Evolutionary conservation across 2,797 vertebrate genomes (phyloP), one percentile per base, ranked within the genome.

Genomic region (Sebastes elongatus): DNA sequence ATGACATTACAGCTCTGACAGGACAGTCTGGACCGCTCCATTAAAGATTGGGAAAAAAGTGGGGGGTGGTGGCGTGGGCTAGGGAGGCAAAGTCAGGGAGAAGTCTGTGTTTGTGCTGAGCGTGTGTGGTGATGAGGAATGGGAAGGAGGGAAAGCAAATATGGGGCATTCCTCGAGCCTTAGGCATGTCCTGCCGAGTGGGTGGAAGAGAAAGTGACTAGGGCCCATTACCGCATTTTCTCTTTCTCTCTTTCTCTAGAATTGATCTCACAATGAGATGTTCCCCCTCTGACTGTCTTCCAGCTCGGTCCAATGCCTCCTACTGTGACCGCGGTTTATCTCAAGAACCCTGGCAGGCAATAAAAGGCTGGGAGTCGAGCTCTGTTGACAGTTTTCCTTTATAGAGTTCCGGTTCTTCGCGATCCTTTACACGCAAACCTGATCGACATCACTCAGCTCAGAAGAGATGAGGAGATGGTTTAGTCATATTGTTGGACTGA

Each of bases 101-200:
- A 73, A 53, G 82, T 76, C 69, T 83, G 75, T 90, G 88, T 86
- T 84, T 90, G 85, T 66, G 71, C 33, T 52, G 75, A 85, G 84
- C 18, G 83, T 83, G 82, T 83, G 88, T 85, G 82, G 85, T 78
- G 90, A 85, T 80, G 86, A 85, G 74, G 86, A 92, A 92, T 86
- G 64, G 86, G 80, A 87, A 83, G 74, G 80, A 76, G 74, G 83
- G 76, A 85, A 86, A 86, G 90, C 90, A 91, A 92, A 95, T 89
- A 93, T 42, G 70, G 88, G 88, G 90, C 94, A 94, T 93, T 94
- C 91, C 86, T 91, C 70, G 4, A 59, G 82, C 76, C 82, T 89
- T 60, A 93, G 81, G 82, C 88, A 89, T 86, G 92, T 90, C 89
- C 86, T 91, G 93, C 84, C 14, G 81, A 82, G 88, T 91, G 91